Conservation (phyloP, 1,140 invertebrate species). For the Eupristina koningsbergeri region DNA sequence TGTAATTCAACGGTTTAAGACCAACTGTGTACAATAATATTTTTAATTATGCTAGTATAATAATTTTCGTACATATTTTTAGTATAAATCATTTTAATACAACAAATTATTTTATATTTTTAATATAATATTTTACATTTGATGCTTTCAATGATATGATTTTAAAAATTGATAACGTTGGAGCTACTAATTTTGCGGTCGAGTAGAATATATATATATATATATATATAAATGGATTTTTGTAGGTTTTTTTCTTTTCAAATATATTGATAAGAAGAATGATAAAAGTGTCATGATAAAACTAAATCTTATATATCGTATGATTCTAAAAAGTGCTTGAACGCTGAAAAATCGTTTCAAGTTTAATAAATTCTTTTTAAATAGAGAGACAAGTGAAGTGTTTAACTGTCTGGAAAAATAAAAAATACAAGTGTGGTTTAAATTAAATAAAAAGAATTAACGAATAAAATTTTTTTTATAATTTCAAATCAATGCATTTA, state of each 20-base stretch:
- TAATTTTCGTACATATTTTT: too few relatives aligned
- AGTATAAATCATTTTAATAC: too few relatives aligned
- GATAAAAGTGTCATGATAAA: conserved; percentile 9
- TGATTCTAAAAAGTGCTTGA: not conserved
- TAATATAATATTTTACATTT: too few relatives aligned
- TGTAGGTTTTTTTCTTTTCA: not conserved
- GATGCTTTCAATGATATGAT: too few relatives aligned
- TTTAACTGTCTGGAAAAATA: not conserved
- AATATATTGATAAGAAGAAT: not conserved
- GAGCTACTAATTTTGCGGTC: not conserved
- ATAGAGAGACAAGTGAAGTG: not conserved
- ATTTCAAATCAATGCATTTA: not conserved
- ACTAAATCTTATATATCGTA: not conserved
- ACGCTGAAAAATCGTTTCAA: not conserved
- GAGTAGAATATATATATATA: not conserved
- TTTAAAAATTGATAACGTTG: too few relatives aligned
- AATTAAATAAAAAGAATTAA: not conserved
- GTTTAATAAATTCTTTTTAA: not conserved
- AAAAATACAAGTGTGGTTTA: not conserved
- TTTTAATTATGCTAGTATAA: too few relatives aligned
- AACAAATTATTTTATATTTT: too few relatives aligned
- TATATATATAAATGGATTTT: not conserved
- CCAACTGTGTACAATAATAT: too few relatives aligned
- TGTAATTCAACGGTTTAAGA: too few relatives aligned
- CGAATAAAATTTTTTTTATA: not conserved